Conservation (phyloP, 53 echinoderm and acorn worm genomes). For the Pentamera pediparva region DNA sequence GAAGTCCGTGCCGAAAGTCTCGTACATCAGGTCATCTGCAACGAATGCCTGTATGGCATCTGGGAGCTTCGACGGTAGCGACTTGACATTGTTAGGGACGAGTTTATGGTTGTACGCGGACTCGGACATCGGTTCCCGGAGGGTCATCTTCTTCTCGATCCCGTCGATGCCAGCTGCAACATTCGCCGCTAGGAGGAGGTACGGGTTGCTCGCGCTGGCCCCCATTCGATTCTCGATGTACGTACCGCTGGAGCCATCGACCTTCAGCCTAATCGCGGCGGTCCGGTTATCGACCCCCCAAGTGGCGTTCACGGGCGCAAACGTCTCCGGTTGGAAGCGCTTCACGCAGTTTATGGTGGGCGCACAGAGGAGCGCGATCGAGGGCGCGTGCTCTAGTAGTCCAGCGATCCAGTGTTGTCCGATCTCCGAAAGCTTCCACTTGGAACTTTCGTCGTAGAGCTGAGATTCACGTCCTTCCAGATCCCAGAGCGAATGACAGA, state of each 20-base stretch:
- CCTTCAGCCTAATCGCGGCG: constrained; percentile 37
- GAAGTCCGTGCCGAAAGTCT: constrained; percentile 66
- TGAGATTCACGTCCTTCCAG: constrained; percentile 35
- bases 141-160: constrained; percentile 51
- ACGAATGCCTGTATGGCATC: constrained; percentile 51
- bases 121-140: constrained; percentile 30
- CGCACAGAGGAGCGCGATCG: constrained; percentile 42
- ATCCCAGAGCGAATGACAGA: constrained; percentile 62
- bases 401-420: constrained; percentile 61
- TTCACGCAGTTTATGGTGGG: constrained; percentile 55
- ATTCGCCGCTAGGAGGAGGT: constrained; percentile 59
- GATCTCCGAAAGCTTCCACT: constrained; percentile 25
- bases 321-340: constrained; percentile 48
- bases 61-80: constrained; percentile 44
- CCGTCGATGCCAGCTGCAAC: constrained; percentile 79
- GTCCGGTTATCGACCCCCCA: constrained; percentile 63
- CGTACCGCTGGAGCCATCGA: constrained; percentile 45
- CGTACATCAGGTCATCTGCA: constrained; percentile 47
- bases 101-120: constrained; percentile 39
- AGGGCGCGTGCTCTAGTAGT: constrained; percentile 45
- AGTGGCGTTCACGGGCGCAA: constrained; percentile 48
- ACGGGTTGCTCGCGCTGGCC: constrained; percentile 65
- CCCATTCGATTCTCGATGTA: constrained; percentile 53
- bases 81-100: constrained; percentile 29
- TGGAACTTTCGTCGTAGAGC: constrained; percentile 29